A percentile compares a stretch with the other conserved stretches of the same genome.
Conservation (phyloP, 30 jellyfish, hydroid and myxozoan species). For the Turritopsis dohrnii region DNA sequence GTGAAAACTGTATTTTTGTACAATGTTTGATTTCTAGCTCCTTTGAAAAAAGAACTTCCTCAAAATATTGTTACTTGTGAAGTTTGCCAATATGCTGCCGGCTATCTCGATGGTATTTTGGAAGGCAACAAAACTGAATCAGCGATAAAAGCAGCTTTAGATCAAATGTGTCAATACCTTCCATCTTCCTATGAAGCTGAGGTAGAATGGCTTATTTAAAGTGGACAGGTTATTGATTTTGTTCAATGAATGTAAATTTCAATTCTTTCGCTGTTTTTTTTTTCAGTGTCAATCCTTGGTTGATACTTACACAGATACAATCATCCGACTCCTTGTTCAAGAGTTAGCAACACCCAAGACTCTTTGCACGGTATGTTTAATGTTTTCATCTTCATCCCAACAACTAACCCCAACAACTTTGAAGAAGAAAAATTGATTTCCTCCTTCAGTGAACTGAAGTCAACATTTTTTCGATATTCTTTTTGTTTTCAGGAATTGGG, state of each 20-base stretch:
- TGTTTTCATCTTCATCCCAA: background rate
- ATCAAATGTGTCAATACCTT: conserved; percentile 9
- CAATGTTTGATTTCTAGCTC: background rate
- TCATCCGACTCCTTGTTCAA: conserved; percentile 15
- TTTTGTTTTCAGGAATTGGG: background rate
- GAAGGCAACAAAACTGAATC: conserved; percentile 36
- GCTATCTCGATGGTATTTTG: conserved; percentile 17
- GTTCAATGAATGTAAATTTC: background rate
- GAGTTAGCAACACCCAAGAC: conserved; percentile 26
- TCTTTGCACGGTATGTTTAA: conserved; percentile 35
- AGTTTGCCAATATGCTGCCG: conserved; percentile 14
- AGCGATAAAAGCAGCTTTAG: conserved; percentile 22
- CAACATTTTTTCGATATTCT: background rate
- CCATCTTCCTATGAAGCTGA: conserved; percentile 11
- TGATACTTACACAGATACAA: conserved; percentile 12
- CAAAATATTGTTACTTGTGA: conserved; percentile 28
- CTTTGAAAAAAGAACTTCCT: background rate
- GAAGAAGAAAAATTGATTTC: background rate
- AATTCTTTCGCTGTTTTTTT: background rate
- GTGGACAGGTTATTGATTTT: background rate
- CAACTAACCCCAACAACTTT: background rate
- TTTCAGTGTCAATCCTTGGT: conserved; percentile 3
- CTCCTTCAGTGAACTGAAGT: background rate
- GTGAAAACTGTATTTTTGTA: too few relatives aligned
- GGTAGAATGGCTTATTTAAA: background rate